phyloP scores from a whole-genome alignment of 2,888 invertebrate genomes.

The Pandemis cinnamomeana region DNA sequence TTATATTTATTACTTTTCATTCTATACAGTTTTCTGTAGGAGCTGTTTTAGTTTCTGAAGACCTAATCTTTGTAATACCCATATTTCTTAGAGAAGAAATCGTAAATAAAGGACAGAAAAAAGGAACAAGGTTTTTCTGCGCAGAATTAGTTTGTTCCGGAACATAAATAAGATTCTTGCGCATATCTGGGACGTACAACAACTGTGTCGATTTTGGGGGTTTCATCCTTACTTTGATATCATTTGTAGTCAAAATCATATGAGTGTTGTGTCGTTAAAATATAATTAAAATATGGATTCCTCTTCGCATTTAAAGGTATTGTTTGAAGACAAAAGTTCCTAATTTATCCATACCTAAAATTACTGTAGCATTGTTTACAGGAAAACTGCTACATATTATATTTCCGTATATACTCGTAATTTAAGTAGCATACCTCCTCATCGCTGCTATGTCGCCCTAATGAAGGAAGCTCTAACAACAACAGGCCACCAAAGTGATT shows the following conservation, averaged over 20 bases:
- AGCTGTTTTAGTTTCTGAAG: no score
- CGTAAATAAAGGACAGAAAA: not conserved
- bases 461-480: constrained; percentile 13
- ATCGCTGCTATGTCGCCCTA: not conserved
- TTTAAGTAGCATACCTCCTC: not conserved
- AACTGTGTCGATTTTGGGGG: no score
- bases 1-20: no score
- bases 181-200: no score
- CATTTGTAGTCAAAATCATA: not conserved
- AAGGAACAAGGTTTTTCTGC: not conserved
- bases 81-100: no score
- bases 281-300: not conserved
- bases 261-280: not conserved
- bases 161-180: no score
- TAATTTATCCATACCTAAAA: not conserved
- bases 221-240: not conserved
- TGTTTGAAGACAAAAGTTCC: not conserved
- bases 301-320: not conserved
- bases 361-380: not conserved
- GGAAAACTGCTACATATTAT: not conserved
- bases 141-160: no score
- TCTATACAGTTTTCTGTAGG: no score
- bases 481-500: constrained; percentile 30
- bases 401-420: no score
- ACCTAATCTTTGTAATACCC: no score